Evolutionary conservation across 2,888 invertebrate species (phyloP), one percentile per base, ranked within the genome.

Genomic region (Caenorhabditis uteleia): DNA sequence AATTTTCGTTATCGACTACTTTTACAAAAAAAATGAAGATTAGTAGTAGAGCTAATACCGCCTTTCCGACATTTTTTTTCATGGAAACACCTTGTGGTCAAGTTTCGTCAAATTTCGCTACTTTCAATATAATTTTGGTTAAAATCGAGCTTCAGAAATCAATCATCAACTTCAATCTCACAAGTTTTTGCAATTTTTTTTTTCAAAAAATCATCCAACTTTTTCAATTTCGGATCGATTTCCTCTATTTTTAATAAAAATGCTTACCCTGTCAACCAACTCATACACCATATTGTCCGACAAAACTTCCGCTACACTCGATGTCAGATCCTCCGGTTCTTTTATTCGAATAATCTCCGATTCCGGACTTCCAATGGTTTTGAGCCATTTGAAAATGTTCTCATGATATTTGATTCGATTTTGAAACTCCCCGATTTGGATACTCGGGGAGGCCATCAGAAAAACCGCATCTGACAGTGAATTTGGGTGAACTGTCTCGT

Each of bases 361-460:
- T 12, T 59, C 59, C 6, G 40, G 45, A 43, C 66, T 55, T 16
- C 71, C 68, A 45, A 71, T 66, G 44, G n/a, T 21, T 34, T 62
- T 58, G 12, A 71, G 62, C 71, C 71, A 71, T 36, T 60, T 51
- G n/a, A 47, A 47, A 21, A 53, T 33, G 2, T 10, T n/a, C 6
- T 53, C 53, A 6, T 33, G 36, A 4, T 16, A 27, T 25, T 36
- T 21, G 3, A 23, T 23, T n/a, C 42, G 50, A 45, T 31, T 40
- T 5, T 26, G 26, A 23, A 49, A 58, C 14, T 53, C 57, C 49
- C 68, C 71, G 46, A 47, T 46, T 40, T 60, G 45, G 39, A 78
- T 59, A 51, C 71, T 54, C 38, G 78, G 78, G 49, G 74, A 71
- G 40, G 76, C 77, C 39, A 77, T 70, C 53, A 78, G 65, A 58